phyloP scores from a whole-genome alignment of 2,888 invertebrate genomes.

The Papilio gigon region DNA sequence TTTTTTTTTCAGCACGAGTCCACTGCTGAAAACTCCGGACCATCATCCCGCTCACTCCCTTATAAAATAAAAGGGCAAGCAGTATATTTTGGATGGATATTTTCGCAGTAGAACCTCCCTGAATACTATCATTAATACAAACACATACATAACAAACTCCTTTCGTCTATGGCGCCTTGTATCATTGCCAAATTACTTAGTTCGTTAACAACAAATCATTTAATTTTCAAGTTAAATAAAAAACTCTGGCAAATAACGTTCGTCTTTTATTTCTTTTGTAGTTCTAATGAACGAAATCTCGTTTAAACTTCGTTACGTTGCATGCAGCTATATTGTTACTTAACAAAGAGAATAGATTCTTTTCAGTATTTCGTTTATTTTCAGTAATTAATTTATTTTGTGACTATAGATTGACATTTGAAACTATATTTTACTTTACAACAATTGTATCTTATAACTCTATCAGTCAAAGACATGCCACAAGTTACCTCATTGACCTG shows the following conservation, averaged over 20 bases:
- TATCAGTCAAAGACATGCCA: no score
- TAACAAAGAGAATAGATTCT: background rate
- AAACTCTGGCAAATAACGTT: background rate
- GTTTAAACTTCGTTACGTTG: background rate
- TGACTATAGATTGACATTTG: no score
- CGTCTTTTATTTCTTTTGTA: background rate
- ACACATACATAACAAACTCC: background rate
- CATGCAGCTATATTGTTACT: background rate
- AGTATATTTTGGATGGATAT: no score
- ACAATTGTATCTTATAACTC: no score
- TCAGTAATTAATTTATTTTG: no score
- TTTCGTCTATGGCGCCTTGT: background rate
- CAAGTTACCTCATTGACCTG: no score
- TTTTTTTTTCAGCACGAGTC: no score
- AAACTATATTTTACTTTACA: no score
- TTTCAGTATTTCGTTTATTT: background rate
- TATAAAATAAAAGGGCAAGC: no score
- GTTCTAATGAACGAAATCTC: background rate
- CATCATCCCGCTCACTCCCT: no score
- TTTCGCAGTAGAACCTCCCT: no score
- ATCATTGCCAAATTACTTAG: constrained; percentile 5
- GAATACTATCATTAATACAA: background rate
- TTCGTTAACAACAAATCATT: background rate
- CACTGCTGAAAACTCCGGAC: no score
- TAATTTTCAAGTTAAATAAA: background rate